Conservation (phyloP, 2,888 invertebrate species). For the Cyclophora albipunctata region DNA sequence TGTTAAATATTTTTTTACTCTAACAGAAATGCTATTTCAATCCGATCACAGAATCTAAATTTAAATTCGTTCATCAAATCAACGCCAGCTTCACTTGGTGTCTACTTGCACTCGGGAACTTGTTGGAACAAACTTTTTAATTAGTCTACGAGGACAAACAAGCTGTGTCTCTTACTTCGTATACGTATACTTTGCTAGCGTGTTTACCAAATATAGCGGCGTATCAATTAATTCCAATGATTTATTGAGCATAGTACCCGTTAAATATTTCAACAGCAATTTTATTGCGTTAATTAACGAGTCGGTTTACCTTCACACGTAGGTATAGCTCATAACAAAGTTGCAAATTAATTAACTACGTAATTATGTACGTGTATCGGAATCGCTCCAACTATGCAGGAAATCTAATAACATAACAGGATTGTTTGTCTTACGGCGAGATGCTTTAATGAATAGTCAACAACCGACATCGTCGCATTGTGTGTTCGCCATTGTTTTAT, state of each 20-base stretch:
- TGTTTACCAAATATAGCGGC: slow-evolving; percentile 29
- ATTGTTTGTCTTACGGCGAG: slow-evolving; percentile 61
- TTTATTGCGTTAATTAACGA: slow-evolving; percentile 31
- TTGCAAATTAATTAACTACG: slow-evolving; percentile 38
- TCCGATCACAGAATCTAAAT: slow-evolving; percentile 30
- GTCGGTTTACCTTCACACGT: slow-evolving; percentile 10
- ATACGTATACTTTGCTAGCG: slow-evolving; percentile 40
- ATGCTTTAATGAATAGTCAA: slow-evolving; percentile 71
- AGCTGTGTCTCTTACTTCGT: slow-evolving; percentile 61
- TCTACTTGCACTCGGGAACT: slow-evolving; percentile 54
- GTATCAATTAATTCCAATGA: slow-evolving; percentile 34
- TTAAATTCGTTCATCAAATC: slow-evolving; percentile 50
- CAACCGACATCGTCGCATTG: slow-evolving; percentile 43
- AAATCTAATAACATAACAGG: slow-evolving; percentile 60
- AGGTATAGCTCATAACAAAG: slow-evolving; percentile 19
- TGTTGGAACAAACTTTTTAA: slow-evolving; percentile 71
- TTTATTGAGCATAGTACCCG: slow-evolving; percentile 31
- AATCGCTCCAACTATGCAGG: slow-evolving; percentile 44
- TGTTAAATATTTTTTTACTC: no score
- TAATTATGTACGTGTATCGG: slow-evolving; percentile 38
- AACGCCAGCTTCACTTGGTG: slow-evolving; percentile 48
- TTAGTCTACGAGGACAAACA: slow-evolving; percentile 73
- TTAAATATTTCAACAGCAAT: slow-evolving; percentile 25
- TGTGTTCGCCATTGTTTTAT: slow-evolving; percentile 49
- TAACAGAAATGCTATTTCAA: no score